phyloP scores from a whole-genome alignment of 2,113 vertebrate genomes.

The Polypterus senegalus region DNA sequence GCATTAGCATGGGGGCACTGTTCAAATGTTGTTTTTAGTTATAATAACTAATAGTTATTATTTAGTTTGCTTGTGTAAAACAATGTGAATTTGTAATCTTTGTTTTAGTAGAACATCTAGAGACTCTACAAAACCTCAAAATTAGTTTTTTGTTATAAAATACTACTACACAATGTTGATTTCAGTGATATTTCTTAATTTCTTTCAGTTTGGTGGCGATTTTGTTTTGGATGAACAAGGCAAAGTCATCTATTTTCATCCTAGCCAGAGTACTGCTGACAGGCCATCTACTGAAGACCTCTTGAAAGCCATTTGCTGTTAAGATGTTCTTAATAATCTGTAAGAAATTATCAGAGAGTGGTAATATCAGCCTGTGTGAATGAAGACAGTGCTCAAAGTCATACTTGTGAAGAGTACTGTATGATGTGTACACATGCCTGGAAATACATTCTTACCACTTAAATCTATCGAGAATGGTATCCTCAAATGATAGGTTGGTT shows the following conservation, averaged over 20 bases:
- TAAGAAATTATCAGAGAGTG: conserved; percentile 12
- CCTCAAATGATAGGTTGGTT: too few species aligned
- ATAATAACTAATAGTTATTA: too few species aligned
- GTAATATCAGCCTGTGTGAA: conserved; percentile 24
- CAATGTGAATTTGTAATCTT: too few species aligned
- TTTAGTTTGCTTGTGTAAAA: too few species aligned
- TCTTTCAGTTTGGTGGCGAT: conserved; percentile 49
- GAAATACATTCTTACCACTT: background rate
- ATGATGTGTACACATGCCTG: conserved; percentile 26
- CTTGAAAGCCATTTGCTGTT: conserved; percentile 16
- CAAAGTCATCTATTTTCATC: conserved; percentile 37
- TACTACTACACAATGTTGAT: background rate
- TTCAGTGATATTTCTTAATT: background rate
- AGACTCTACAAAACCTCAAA: too few species aligned
- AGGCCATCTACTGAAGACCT: conserved; percentile 28
- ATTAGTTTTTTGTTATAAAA: too few species aligned
- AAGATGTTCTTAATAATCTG: background rate
- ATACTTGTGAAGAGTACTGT: conserved; percentile 31
- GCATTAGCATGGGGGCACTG: too few species aligned
- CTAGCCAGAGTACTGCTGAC: conserved; percentile 37
- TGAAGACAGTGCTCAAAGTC: conserved; percentile 40
- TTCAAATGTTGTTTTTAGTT: too few species aligned
- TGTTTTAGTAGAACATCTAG: too few species aligned
- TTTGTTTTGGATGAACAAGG: conserved; percentile 42
- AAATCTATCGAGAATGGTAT: too few species aligned